Evolutionary conservation across 23 tunicate genomes (phyloP), one percentile per base, ranked within the genome.

Genomic region (Trididemnum miniatum): DNA sequence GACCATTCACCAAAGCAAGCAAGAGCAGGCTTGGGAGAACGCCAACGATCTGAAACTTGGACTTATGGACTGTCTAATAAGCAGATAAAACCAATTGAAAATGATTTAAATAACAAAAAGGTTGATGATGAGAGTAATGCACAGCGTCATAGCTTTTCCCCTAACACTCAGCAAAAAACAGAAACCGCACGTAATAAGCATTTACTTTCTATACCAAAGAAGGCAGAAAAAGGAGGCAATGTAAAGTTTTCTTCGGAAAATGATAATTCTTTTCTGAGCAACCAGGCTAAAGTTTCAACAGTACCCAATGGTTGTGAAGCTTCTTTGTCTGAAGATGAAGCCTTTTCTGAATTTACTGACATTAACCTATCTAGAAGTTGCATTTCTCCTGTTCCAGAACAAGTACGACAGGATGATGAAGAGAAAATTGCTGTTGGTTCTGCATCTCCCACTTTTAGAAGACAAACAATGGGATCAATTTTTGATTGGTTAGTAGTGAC

Each of bases 1-100:
- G 15, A 9, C 9, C 12, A 44, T 9, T 44, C 54, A 7, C 15
- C 54, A 44, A 44, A 44, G 54, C 9, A 9, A 9, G 5, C 23
- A 62, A 26, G 38, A 20, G 2, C 2, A 12, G 30, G 25, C 15
- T 12, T 3, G 24, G 24, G 7, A 39, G 82, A 52, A 52, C 26
- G 67, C 28, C 27, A 54, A 52, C 24, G 82, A 52, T 77, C 82
- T 5, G 67, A 77, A 77, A 77, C 82, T 2, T 77, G 82, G 82
- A 15, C 67, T 34, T 74, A 31, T 37, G 80, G 80, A 3, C 5
- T 69, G 31, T 15, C 38, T 69, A 37, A 69, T 31, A 7, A 44
- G n/a, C 15, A 18, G 12, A 18, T 49, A 9, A 49, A 9, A 18
- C 57, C 57, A 49, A 49, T 7, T 69, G n/a, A n/a, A n/a, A n/a